Conservation (phyloP, 2,113 vertebrate genomes). For the Nibea albiflora region DNA sequence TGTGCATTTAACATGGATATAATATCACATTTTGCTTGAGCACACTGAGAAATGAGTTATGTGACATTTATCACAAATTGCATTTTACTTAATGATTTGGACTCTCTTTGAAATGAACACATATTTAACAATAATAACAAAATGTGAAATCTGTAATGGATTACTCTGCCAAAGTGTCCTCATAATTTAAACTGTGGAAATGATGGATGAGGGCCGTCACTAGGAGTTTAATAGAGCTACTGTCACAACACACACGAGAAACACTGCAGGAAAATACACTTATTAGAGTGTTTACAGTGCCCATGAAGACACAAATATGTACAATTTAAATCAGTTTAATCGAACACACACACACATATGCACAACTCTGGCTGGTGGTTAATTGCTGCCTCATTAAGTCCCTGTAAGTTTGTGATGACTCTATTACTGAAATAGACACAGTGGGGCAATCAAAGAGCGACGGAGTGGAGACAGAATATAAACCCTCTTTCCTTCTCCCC, state of each 20-base stretch:
- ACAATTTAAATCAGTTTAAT: slow-evolving; percentile 15
- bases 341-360: slow-evolving; percentile 2
- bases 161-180: slow-evolving; percentile 1
- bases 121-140: slow-evolving; percentile 34
- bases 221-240: background rate
- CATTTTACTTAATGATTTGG: background rate
- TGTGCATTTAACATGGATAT: background rate
- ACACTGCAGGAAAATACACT: slow-evolving; percentile 8
- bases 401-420: slow-evolving; percentile 41
- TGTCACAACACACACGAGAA: background rate
- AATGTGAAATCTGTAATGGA: slow-evolving; percentile 35
- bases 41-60: background rate
- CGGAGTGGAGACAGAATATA: slow-evolving; percentile 23
- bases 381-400: slow-evolving; percentile 56
- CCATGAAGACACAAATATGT: background rate
- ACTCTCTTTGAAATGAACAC: slow-evolving; percentile 13
- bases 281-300: background rate
- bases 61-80: background rate
- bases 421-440: slow-evolving; percentile 45
- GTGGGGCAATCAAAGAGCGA: slow-evolving; percentile 42
- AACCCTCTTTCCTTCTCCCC: background rate
- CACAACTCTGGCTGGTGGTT: slow-evolving; percentile 35
- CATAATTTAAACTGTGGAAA: slow-evolving; percentile 24
- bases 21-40: background rate
- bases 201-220: slow-evolving; percentile 41